phyloP scores from a whole-genome alignment of 2,113 vertebrate species.

The Platysternon megacephalum region DNA sequence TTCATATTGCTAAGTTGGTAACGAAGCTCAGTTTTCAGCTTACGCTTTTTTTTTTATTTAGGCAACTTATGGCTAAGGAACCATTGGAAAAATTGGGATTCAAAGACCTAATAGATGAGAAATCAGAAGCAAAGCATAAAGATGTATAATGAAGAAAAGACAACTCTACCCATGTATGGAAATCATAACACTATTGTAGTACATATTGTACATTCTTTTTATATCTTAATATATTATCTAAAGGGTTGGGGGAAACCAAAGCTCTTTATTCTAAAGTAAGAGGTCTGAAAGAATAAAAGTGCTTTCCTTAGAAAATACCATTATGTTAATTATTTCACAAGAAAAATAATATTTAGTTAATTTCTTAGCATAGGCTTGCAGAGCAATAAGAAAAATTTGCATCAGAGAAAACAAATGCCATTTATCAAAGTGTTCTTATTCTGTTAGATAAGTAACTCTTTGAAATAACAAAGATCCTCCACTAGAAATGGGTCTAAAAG shows the following conservation, averaged over 20 bases:
- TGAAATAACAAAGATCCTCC: neutral
- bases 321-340: neutral
- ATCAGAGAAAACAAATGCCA: neutral
- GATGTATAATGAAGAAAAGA: conserved; percentile 54
- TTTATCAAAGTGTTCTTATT: neutral
- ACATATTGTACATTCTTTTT: neutral
- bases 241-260: neutral
- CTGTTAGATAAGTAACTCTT: neutral
- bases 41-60: conserved; percentile 49
- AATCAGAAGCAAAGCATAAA: conserved; percentile 57
- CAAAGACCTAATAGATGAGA: conserved; percentile 83
- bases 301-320: neutral
- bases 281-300: neutral
- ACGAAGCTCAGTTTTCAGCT: neutral
- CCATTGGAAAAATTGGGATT: conserved; percentile 93
- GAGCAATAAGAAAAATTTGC: neutral
- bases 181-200: neutral
- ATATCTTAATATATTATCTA: neutral
- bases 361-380: neutral
- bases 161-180: neutral
- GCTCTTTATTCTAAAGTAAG: neutral
- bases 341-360: neutral
- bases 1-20: neutral
- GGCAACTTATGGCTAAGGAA: conserved; percentile 94
- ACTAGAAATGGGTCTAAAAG: neutral